Percentiles rank a stretch among this genome's conserved stretches.
Evolutionary conservation across 2,888 invertebrate genomes (phyloP).

Genomic region (Ichneumoninae sp.): DNA sequence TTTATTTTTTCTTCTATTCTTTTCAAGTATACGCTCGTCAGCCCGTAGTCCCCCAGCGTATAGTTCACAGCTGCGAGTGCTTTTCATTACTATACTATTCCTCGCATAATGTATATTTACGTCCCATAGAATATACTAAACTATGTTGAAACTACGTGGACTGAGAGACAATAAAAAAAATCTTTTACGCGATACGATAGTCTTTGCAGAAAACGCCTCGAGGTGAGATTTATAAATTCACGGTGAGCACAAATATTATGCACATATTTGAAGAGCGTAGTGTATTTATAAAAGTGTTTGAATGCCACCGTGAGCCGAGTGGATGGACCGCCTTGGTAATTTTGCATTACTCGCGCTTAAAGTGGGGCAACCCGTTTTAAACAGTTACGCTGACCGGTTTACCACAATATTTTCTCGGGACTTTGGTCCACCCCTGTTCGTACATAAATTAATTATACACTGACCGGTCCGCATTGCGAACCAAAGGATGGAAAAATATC

Average conservation of each 20-base stretch:
- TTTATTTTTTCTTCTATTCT: not conserved
- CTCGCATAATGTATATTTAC: not conserved
- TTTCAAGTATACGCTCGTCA: not conserved
- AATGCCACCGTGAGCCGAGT: constrained; percentile 45
- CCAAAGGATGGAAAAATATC: not conserved
- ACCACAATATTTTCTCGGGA: not conserved
- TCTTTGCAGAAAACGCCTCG: constrained; percentile 51
- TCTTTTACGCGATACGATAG: constrained; percentile 57
- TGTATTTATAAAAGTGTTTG: constrained; percentile 62
- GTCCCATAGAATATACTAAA: constrained; percentile 12
- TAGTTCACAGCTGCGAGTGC: not conserved
- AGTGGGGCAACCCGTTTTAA: not conserved
- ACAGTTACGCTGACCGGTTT: not conserved
- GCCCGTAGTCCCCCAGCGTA: constrained; percentile 17
- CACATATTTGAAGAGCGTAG: constrained; percentile 62
- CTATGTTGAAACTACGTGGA: constrained; percentile 28
- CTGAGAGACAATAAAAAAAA: constrained; percentile 33
- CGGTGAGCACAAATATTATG: constrained; percentile 52
- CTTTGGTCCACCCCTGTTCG: not conserved
- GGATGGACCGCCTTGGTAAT: constrained; percentile 16
- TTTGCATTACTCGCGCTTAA: constrained; percentile 25
- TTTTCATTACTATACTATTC: constrained; percentile 1
- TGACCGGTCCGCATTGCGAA: not conserved
- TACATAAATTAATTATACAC: not conserved
- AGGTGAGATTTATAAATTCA: constrained; percentile 50